Evolutionary conservation across 1,140 invertebrate species (phyloP).

Genomic region (Dreissena rostriformis): DNA sequence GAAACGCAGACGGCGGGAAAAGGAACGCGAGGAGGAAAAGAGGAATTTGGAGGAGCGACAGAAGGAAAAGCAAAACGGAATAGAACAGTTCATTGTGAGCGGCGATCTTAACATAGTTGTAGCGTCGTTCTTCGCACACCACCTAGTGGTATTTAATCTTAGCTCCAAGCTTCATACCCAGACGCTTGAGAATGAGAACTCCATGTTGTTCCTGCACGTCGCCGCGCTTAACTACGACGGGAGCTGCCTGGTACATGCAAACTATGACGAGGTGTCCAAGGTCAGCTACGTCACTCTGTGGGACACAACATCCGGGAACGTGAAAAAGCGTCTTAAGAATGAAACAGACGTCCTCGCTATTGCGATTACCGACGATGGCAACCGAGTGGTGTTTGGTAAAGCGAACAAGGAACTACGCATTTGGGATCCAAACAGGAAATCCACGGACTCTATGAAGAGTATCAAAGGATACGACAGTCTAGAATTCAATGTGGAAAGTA

Average conservation of each 20-base stretch:
- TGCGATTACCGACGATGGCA: constrained; percentile 74
- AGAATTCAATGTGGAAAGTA: constrained; percentile 68
- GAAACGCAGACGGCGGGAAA: constrained; percentile 65
- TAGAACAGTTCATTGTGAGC: constrained; percentile 78
- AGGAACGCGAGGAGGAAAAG: constrained; percentile 69
- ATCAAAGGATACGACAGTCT: constrained; percentile 72
- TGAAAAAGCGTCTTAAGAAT: constrained; percentile 76
- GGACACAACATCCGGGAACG: constrained; percentile 73
- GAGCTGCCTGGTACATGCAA: constrained; percentile 76
- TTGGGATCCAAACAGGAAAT: constrained; percentile 75
- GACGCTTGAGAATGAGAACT: constrained; percentile 75
- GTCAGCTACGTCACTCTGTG: constrained; percentile 79
- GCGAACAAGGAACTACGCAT: constrained; percentile 74
- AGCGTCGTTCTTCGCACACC: constrained; percentile 80
- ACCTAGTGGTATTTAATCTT: constrained; percentile 79
- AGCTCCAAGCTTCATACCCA: constrained; percentile 67
- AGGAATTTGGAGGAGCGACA: constrained; percentile 69
- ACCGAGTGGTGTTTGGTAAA: constrained; percentile 76
- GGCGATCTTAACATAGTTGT: constrained; percentile 76
- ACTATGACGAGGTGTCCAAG: constrained; percentile 79
- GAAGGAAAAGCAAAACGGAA: constrained; percentile 77
- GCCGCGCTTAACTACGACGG: constrained; percentile 76
- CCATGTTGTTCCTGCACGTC: constrained; percentile 77
- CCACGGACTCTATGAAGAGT: constrained; percentile 59
- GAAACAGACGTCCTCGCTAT: constrained; percentile 77